phyloP scores from a whole-genome alignment of 92 coral and sea anemone species.

The Porites lobata region DNA sequence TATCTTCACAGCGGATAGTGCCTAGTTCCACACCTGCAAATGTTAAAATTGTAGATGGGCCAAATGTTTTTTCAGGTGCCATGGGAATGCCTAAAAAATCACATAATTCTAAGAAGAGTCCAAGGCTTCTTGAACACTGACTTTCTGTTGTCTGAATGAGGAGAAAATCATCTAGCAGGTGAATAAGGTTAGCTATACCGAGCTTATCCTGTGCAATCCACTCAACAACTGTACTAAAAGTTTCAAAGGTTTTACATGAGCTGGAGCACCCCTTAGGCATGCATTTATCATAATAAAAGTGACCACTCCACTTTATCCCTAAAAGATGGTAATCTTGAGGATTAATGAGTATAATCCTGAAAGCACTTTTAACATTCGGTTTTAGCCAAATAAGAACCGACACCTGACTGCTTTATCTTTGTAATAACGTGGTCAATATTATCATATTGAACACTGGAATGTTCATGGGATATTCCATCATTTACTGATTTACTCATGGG shows the following conservation, averaged over 20 bases:
- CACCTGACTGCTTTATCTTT: constrained; percentile 20
- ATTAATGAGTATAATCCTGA: constrained; percentile 31
- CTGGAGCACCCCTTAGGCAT: constrained; percentile 69
- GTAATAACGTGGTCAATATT: constrained; percentile 32
- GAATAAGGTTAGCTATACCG: constrained; percentile 26
- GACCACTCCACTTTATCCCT: constrained; percentile 31
- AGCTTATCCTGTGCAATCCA: constrained; percentile 47
- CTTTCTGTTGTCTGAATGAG: background rate
- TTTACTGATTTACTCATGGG: constrained; percentile 55
- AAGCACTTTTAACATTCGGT: constrained; percentile 42
- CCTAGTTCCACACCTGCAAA: constrained; percentile 72
- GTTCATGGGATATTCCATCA: constrained; percentile 46
- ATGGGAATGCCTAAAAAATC: constrained; percentile 2
- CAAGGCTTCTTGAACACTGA: constrained; percentile 6
- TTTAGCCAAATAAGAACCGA: constrained; percentile 46
- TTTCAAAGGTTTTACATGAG: constrained; percentile 34
- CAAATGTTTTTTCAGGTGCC: constrained; percentile 55
- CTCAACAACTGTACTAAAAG: constrained; percentile 46
- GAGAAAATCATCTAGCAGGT: constrained; percentile 50
- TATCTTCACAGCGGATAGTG: background rate
- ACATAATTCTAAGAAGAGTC: constrained; percentile 43
- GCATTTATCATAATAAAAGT: constrained; percentile 53
- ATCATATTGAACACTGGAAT: constrained; percentile 21
- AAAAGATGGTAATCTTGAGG: constrained; percentile 42
- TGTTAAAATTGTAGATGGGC: constrained; percentile 47